Evolutionary conservation across 1,140 invertebrate species (phyloP).

Genomic region (Platyura marginata): DNA sequence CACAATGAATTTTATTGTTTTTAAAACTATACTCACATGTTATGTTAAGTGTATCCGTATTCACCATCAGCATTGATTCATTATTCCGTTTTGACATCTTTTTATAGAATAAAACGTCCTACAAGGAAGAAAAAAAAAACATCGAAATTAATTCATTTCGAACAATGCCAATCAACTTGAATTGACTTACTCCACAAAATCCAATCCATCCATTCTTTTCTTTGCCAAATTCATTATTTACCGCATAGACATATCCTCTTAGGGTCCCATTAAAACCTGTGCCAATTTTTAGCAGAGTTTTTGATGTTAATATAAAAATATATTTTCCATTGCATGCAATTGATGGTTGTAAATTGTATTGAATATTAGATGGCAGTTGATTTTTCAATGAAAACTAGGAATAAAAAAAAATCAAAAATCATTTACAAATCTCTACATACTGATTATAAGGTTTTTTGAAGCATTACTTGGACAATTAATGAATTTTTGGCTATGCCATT

Average conservation of each 20-base stretch:
- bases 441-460: not conserved
- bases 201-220: constrained; percentile 66
- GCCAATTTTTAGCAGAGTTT: constrained; percentile 74
- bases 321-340: constrained; percentile 76
- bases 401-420: constrained; percentile 23
- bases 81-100: constrained; percentile 16
- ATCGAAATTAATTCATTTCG: constrained; percentile 3
- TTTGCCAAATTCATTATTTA: constrained; percentile 56
- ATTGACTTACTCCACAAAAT: constrained; percentile 51
- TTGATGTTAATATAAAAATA: constrained; percentile 64
- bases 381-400: constrained; percentile 26
- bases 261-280: constrained; percentile 82
- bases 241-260: constrained; percentile 66
- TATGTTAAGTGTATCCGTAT: constrained; percentile 15
- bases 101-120: constrained; percentile 17
- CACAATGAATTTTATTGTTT: not conserved
- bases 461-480: constrained; percentile 46
- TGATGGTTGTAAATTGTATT: constrained; percentile 28
- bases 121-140: constrained; percentile 4
- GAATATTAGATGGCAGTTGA: constrained; percentile 19
- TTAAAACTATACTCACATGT: not conserved
- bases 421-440: not conserved
- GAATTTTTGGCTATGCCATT: constrained; percentile 67
- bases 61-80: constrained; percentile 19
- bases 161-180: constrained; percentile 1